These are phyloP conservation scores for Sylvia atricapilla DNA, from an alignment of 2,113 vertebrate genomes.

Conservation along the genomic window DNA sequence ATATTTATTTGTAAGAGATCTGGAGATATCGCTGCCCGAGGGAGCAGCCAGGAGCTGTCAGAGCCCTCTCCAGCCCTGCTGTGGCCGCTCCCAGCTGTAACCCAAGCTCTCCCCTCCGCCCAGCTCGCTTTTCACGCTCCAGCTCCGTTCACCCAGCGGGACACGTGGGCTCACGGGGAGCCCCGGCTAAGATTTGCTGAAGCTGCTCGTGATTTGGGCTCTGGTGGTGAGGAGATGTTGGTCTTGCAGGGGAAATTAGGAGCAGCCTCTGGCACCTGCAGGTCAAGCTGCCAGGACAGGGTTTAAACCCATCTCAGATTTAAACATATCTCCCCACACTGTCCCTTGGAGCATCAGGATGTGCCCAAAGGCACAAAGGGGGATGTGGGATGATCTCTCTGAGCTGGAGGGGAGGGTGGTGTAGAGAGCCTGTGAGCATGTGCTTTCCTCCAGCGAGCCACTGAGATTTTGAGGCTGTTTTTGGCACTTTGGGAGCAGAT, in stretches of 20 bases:
- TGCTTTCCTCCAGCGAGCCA: not conserved
- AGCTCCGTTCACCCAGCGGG: not conserved
- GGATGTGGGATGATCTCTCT: not conserved
- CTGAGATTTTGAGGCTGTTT: not conserved
- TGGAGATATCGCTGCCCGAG: conserved; percentile 30
- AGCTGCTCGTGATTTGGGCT: not conserved
- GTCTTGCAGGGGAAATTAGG: not conserved
- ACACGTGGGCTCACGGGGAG: not conserved
- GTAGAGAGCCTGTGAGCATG: accelerated
- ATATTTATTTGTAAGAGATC: conserved; percentile 70
- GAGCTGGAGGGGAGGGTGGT: not conserved
- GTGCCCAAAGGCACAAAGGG: not conserved
- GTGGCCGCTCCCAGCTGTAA: not conserved
- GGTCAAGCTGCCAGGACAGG: not conserved
- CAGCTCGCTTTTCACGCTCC: not conserved
- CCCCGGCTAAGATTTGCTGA: conserved; percentile 7
- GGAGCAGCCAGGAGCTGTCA: conserved; percentile 38
- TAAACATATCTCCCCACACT: not conserved
- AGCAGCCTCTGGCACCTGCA: not conserved
- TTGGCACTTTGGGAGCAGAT: not conserved
- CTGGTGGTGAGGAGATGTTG: accelerated
- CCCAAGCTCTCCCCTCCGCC: not conserved
- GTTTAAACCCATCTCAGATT: not conserved
- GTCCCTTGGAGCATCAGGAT: not conserved
- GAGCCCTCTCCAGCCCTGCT: not conserved